A percentile compares a stretch with the other conserved stretches of the same genome.
Evolutionary conservation across 2,888 invertebrate genomes (phyloP).

Genomic region (Calliscelio sp.): DNA sequence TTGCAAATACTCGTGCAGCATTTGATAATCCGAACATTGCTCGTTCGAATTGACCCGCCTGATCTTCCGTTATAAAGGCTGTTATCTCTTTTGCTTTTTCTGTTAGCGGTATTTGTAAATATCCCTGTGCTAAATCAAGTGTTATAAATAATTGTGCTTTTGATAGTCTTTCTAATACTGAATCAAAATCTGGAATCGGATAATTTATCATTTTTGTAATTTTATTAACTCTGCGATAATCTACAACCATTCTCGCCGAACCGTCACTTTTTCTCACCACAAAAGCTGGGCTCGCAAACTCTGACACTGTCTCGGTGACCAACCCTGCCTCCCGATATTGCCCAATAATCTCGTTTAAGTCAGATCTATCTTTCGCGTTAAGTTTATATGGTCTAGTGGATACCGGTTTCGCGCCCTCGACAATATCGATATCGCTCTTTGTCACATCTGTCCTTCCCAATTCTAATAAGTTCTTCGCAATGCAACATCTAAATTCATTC

Average conservation of each 20-base stretch:
- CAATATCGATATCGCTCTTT: neutral
- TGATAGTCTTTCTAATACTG: conserved; percentile 30
- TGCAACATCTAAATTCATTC: neutral
- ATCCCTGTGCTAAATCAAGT: neutral
- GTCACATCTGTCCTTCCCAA: neutral
- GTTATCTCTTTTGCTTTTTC: no score
- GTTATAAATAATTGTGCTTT: conserved; percentile 33
- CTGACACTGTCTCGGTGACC: conserved; percentile 52
- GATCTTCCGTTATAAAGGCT: no score
- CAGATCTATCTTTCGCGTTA: neutral
- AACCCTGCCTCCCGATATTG: conserved; percentile 40
- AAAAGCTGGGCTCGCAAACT: conserved; percentile 60
- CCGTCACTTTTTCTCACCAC: conserved; percentile 49
- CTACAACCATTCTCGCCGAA: conserved; percentile 45
- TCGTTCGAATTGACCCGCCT: no score
- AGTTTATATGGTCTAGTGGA: neutral
- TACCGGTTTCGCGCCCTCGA: neutral
- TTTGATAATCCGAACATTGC: no score
- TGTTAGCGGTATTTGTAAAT: neutral
- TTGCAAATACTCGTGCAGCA: no score
- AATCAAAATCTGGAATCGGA: conserved; percentile 60
- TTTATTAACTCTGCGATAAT: neutral
- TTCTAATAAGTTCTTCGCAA: neutral
- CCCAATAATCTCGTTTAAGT: neutral
- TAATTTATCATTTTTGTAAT: neutral